Evolutionary conservation across 2,888 invertebrate genomes (phyloP).

Genomic region (Brenthis hecate): DNA sequence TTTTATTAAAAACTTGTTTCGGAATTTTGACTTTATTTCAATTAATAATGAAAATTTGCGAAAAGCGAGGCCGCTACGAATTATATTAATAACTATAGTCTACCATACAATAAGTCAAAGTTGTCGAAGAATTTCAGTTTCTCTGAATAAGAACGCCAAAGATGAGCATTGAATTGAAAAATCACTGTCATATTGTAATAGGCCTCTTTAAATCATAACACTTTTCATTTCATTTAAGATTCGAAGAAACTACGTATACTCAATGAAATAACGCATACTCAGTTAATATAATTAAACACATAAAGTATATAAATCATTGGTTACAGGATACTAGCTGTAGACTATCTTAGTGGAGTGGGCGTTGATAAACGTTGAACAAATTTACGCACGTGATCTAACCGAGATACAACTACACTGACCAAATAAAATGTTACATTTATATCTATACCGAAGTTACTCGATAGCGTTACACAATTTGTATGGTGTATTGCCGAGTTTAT

Average conservation of each 20-base stretch:
- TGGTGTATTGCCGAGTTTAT: neutral
- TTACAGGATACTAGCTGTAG: conserved; percentile 26
- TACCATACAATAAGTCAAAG: too few relatives aligned
- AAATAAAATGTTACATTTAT: conserved; percentile 19
- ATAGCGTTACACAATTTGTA: neutral
- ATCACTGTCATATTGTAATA: too few relatives aligned
- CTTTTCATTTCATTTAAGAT: too few relatives aligned
- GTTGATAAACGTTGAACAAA: conserved; percentile 36
- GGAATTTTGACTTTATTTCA: too few relatives aligned
- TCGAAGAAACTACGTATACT: neutral
- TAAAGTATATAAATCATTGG: conserved; percentile 5
- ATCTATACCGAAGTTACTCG: conserved; percentile 1
- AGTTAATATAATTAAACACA: conserved; percentile 1
- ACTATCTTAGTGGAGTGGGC: conserved; percentile 28
- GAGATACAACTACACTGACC: conserved; percentile 16
- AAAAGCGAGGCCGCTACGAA: too few relatives aligned
- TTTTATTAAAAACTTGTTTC: too few relatives aligned
- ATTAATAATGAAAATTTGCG: too few relatives aligned
- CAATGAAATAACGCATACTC: neutral
- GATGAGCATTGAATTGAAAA: too few relatives aligned
- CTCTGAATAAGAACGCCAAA: too few relatives aligned
- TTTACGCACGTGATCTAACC: conserved; percentile 28
- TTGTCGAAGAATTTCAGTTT: too few relatives aligned
- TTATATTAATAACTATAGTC: too few relatives aligned
- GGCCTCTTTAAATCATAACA: too few relatives aligned